These are phyloP conservation scores for Gymnogyps californianus DNA, from an alignment of 2,113 vertebrate genomes.

Conservation along the genomic window DNA sequence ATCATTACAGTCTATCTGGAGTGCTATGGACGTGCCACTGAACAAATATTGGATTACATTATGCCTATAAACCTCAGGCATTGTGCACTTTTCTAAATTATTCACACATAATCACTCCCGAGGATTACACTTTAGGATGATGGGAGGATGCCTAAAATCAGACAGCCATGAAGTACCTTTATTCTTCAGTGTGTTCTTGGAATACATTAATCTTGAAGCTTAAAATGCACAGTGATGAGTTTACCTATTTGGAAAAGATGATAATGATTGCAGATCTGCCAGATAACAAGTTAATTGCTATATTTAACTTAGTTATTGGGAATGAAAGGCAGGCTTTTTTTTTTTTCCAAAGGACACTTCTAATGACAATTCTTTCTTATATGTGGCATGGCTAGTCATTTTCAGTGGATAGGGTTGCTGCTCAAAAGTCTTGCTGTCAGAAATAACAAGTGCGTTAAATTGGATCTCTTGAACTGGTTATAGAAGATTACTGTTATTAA, in stretches of 20 bases:
- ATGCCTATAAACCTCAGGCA: conserved; percentile 46
- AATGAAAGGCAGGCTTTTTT: not conserved
- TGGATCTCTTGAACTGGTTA: conserved; percentile 38
- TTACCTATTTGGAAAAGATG: conserved; percentile 45
- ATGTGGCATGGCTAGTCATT: not conserved
- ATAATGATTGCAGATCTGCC: conserved; percentile 41
- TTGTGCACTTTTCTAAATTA: conserved; percentile 70
- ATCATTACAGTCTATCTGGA: not conserved
- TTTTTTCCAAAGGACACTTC: not conserved
- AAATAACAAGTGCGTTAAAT: conserved; percentile 53
- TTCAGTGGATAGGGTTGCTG: not conserved
- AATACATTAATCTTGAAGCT: conserved; percentile 64
- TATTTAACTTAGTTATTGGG: conserved; percentile 53
- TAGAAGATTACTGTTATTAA: conserved; percentile 44
- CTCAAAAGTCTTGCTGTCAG: conserved; percentile 5
- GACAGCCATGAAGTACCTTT: conserved; percentile 40
- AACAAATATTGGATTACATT: conserved; percentile 60
- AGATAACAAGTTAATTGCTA: conserved; percentile 60
- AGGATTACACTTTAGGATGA: conserved; percentile 54
- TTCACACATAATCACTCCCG: conserved; percentile 60
- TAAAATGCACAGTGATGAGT: conserved; percentile 33
- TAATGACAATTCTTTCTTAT: conserved; percentile 6
- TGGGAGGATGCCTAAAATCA: conserved; percentile 58
- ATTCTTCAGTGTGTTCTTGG: conserved; percentile 23
- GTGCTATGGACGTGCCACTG: not conserved